A percentile compares a stretch with the other conserved stretches of the same genome.
Evolutionary conservation across 2,888 invertebrate species (phyloP).

Genomic region (Hydroisotoma schaefferi): DNA sequence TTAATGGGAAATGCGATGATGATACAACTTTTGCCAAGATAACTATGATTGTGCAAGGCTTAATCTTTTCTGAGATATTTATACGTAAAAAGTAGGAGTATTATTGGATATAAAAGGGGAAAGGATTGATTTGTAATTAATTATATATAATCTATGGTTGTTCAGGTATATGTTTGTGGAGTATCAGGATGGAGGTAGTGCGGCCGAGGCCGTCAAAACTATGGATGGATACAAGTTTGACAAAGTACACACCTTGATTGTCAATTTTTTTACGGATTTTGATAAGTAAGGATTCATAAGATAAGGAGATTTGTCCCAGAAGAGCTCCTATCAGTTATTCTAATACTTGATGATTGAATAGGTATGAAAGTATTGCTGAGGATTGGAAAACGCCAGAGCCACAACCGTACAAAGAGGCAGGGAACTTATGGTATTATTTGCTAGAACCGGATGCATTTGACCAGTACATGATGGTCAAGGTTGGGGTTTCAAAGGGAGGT

Average conservation of each 20-base stretch:
- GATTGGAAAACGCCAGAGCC: slow-evolving; percentile 85
- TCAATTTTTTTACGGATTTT: slow-evolving; percentile 92
- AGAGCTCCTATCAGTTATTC: not conserved
- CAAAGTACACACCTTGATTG: slow-evolving; percentile 79
- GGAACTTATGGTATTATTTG: slow-evolving; percentile 87
- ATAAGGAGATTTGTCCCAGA: not conserved
- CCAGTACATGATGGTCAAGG: slow-evolving; percentile 73
- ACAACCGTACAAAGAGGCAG: slow-evolving; percentile 84
- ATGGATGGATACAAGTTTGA: slow-evolving; percentile 83
- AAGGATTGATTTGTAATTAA: not conserved
- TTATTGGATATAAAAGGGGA: no score
- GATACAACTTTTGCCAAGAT: slow-evolving; percentile 9
- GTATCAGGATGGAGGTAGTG: slow-evolving; percentile 76
- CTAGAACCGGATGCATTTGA: slow-evolving; percentile 93
- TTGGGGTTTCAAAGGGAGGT: slow-evolving; percentile 44
- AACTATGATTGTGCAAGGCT: slow-evolving; percentile 20
- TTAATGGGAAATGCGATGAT: slow-evolving; percentile 2
- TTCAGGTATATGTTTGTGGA: slow-evolving; percentile 82
- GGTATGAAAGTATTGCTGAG: slow-evolving; percentile 81
- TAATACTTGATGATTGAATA: slow-evolving; percentile 51
- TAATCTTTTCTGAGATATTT: slow-evolving; percentile 34
- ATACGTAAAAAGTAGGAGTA: not conserved
- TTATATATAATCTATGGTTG: slow-evolving; percentile 7
- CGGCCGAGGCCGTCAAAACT: slow-evolving; percentile 81
- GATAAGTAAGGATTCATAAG: slow-evolving; percentile 66